Evolutionary conservation across 2,797 vertebrate genomes (phyloP), one percentile per base, ranked within the genome.

Genomic region (Staurois parvus): DNA sequence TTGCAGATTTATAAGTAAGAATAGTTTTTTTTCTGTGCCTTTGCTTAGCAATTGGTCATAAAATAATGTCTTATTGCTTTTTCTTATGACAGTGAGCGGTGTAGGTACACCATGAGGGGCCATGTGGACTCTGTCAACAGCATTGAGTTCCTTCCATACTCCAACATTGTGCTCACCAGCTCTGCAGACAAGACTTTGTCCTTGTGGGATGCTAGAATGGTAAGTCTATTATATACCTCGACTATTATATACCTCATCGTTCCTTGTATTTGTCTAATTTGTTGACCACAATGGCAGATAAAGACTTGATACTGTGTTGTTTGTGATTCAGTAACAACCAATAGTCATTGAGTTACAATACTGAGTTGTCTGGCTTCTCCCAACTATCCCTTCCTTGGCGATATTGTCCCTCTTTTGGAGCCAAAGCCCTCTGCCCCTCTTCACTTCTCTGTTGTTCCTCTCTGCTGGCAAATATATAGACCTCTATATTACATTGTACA

Each of bases 61-160:
- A 32, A 69, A 59, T 76, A 84, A 84, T 24, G 1, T 11, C 6
- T 9, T 77, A 34, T 52, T 64, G 30, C 74, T 77, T 10, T 81
- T 76, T 56, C 42, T 77, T n/a, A 28, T 78, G 87, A 79, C 88
- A 96, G 95, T 67, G 94, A 94, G 88, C 91, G 91, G 73, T 97
- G 96, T 87, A 90, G 92, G 37, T 89, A 88, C 1, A 95, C 91
- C 0, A 89, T 97, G 83, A 93, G 93, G 1, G 95, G 94, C 84
- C 97, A 96, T 72, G 87, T 92, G 0, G 95, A 93, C 82, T 96
- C 96, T 0, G 96, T 98, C 81, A 97, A 96, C 89, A 96, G 93
- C 84, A 91, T 95, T 29, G 88, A 92, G 88, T 98, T 98, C 92
- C 94, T 96, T 88, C 95, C 92, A 0, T 91, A 90, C 88, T 94